phyloP scores from a whole-genome alignment of 2,888 invertebrate species.

The Phlogophora meticulosa region DNA sequence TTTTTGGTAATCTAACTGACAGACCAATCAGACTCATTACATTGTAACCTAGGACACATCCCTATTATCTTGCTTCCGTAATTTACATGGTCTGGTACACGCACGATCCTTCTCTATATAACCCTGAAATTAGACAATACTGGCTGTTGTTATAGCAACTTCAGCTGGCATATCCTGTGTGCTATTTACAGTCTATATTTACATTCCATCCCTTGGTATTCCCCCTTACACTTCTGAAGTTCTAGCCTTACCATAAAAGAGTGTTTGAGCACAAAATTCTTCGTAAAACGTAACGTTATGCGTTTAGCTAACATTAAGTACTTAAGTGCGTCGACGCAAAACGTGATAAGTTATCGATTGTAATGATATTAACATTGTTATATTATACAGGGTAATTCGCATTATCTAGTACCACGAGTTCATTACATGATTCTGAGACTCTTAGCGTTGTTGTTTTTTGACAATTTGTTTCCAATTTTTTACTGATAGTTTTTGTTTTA shows the following conservation, averaged over 20 bases:
- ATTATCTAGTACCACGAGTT: not conserved
- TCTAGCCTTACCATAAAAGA: not conserved
- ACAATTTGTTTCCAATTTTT: too few species aligned
- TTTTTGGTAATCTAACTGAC: too few species aligned
- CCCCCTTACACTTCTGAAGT: not conserved
- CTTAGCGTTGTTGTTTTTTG: too few species aligned
- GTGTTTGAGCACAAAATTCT: constrained; percentile 3
- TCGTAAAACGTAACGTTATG: constrained; percentile 8
- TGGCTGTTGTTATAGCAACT: not conserved
- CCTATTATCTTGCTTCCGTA: too few species aligned
- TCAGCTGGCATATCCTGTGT: not conserved
- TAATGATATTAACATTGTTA: not conserved
- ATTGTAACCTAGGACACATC: too few species aligned
- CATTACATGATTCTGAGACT: too few species aligned
- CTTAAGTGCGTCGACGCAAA: constrained; percentile 35
- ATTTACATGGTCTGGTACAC: too few species aligned
- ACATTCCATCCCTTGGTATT: not conserved
- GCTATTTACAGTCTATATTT: not conserved
- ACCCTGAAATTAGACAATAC: not conserved
- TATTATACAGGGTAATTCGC: not conserved
- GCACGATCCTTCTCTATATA: too few species aligned
- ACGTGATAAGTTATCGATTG: constrained; percentile 42
- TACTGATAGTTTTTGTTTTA: too few species aligned
- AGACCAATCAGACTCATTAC: too few species aligned
- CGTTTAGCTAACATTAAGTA: not conserved